Evolutionary conservation across 2,113 vertebrate species (phyloP), one percentile per base, ranked within the genome.

Genomic region (Reinhardtius hippoglossoides): DNA sequence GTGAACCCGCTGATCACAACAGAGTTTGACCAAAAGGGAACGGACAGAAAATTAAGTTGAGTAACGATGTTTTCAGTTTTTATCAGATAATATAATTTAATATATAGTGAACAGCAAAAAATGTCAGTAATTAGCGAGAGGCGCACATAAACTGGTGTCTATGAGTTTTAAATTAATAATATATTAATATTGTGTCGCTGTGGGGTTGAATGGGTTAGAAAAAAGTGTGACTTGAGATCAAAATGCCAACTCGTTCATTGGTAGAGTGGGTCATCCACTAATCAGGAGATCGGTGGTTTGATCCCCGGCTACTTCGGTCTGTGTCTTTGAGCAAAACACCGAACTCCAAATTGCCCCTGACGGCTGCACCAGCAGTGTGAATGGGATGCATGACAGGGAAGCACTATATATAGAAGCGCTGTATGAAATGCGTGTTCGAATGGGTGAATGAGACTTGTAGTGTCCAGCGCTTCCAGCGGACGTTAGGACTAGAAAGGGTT

Each of bases 211-310:
- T 44, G 14, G 42, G 42, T 44, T 44, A 44, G 42, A 15, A 15
- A 7, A 50, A 20, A 20, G 16, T 18, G 67, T 59, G 40, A 56
- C 62, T 82, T 54, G 31, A 78, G 62, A 67, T 85, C 23, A 77
- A 83, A 72, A 76, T 56, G 23, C 63, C 50, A 26, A 62, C 65
- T 76, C 61, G 3, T 20, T 50, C 48, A 50, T 6, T 18, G 48
- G 48, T 1, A 50, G 18, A 50, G 48, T 50, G n/a, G 52, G 20
- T 55, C 52, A 10, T 55, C 52, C n/a, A 55, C n/a, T 21, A 2
- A 54, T 54, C 52, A 21, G 52, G 18, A 21, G 20, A n/a, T 10
- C n/a, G 10, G n/a, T 24, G 54, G 21, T 56, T 23, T 2, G 10
- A 56, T 56, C 21, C 21, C 21, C 3, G 4, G 21, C 54, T 24